Conservation (phyloP, 2,888 invertebrate species). For the Carcina quercana region DNA sequence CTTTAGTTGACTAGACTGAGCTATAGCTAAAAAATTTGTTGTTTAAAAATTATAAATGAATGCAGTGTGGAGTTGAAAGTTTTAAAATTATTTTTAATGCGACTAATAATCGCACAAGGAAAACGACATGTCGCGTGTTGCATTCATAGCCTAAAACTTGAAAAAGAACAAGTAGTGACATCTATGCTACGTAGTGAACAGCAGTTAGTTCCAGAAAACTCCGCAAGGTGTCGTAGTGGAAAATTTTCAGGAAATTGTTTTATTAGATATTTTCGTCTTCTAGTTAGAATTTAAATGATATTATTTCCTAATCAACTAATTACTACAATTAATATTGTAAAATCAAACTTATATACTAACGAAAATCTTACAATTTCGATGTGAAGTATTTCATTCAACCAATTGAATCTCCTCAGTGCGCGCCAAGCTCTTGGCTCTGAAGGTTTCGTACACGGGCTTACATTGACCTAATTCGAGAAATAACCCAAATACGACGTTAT, state of each 20-base stretch:
- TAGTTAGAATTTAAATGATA: too few relatives aligned
- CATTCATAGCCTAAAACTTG: conserved; percentile 1
- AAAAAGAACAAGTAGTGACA: conserved; percentile 9
- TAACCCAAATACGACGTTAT: conserved; percentile 1
- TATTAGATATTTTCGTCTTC: too few relatives aligned
- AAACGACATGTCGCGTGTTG: too few relatives aligned
- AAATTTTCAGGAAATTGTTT: not conserved
- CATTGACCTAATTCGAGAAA: conserved; percentile 26
- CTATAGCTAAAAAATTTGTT: too few relatives aligned
- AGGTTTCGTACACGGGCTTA: conserved; percentile 20
- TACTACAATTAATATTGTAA: too few relatives aligned
- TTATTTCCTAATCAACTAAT: too few relatives aligned
- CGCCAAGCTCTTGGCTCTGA: conserved; percentile 43
- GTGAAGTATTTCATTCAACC: too few relatives aligned
- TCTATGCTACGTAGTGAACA: conserved; percentile 9
- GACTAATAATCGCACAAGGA: conserved; percentile 1
- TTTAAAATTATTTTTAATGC: not conserved
- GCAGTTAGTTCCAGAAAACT: conserved; percentile 8
- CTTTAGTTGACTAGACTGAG: too few relatives aligned
- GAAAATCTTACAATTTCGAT: too few relatives aligned
- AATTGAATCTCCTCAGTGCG: conserved; percentile 36
- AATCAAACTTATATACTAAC: too few relatives aligned
- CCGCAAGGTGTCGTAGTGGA: conserved; percentile 11
- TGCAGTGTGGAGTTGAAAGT: too few relatives aligned
- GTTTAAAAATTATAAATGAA: too few relatives aligned